These are phyloP conservation scores for Leptocoma aspasia DNA, from an alignment of 2,113 vertebrate species.

Conservation along the genomic window DNA sequence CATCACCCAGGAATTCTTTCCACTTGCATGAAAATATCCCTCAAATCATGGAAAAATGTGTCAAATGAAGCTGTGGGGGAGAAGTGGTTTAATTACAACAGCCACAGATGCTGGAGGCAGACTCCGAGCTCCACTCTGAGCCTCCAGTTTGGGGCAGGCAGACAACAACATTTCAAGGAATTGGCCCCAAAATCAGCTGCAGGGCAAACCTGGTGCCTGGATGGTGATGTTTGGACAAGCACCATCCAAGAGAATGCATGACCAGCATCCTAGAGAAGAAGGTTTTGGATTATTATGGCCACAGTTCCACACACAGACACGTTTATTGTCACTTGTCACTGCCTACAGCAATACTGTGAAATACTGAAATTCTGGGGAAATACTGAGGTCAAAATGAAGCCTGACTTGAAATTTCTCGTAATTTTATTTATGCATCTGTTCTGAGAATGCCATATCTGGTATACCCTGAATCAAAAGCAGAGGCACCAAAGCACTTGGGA, in stretches of 20 bases:
- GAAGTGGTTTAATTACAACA: background rate
- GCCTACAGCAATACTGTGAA: background rate
- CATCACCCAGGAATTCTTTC: background rate
- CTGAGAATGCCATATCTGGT: background rate
- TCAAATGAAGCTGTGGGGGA: background rate
- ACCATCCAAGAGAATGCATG: background rate
- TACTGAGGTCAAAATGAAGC: background rate
- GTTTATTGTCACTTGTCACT: background rate
- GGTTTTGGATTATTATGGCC: background rate
- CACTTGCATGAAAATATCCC: slow-evolving; percentile 12
- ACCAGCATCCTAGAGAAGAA: background rate
- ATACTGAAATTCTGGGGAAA: background rate
- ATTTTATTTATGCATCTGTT: background rate
- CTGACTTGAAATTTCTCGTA: background rate
- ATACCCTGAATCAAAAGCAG: background rate
- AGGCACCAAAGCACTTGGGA: background rate
- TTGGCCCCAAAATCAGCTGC: background rate
- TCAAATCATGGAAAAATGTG: background rate
- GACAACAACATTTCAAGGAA: background rate
- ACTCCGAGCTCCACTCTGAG: background rate
- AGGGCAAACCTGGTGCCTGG: background rate
- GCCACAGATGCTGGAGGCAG: background rate
- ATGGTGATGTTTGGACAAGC: background rate
- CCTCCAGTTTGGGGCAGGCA: background rate
- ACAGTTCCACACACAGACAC: background rate